These are phyloP conservation scores for Noturus placidus DNA, from an alignment of 2,113 vertebrate species.

Conservation along the genomic window DNA sequence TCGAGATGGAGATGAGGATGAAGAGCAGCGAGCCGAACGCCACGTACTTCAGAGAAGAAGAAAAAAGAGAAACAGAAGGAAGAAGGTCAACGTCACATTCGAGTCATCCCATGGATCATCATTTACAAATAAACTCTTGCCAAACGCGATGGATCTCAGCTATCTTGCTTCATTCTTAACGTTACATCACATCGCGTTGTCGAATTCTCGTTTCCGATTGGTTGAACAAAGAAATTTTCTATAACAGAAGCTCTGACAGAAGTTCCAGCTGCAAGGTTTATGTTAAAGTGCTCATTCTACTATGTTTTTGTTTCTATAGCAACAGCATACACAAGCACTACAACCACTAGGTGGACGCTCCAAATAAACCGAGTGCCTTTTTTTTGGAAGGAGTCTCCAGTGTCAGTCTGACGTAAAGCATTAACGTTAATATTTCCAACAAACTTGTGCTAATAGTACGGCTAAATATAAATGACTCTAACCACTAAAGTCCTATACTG, in stretches of 20 bases:
- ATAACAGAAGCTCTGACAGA: too few relatives aligned
- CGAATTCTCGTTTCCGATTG: not conserved
- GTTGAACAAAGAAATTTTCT: not conserved
- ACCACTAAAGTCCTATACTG: not conserved
- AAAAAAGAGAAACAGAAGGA: constrained; percentile 15
- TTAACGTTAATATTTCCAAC: not conserved
- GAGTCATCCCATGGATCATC: not conserved
- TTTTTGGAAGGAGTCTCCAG: not conserved
- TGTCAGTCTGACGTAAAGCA: not conserved
- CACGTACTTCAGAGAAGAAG: constrained; percentile 78
- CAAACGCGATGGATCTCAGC: not conserved
- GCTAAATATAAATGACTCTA: not conserved
- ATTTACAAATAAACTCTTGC: not conserved
- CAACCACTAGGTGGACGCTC: not conserved
- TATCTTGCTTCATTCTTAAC: not conserved
- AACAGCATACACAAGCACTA: not conserved
- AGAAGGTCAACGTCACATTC: not conserved
- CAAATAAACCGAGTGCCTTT: not conserved
- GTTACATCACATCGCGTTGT: not conserved
- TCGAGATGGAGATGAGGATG: constrained; percentile 98
- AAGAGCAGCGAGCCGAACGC: constrained; percentile 87
- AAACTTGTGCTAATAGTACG: not conserved
- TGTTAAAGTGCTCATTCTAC: not conserved
- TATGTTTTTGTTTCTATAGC: not conserved
- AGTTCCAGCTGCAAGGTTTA: not conserved